Conservation (phyloP, 2,888 invertebrate species). For the Pseudeuparius sepicola region DNA sequence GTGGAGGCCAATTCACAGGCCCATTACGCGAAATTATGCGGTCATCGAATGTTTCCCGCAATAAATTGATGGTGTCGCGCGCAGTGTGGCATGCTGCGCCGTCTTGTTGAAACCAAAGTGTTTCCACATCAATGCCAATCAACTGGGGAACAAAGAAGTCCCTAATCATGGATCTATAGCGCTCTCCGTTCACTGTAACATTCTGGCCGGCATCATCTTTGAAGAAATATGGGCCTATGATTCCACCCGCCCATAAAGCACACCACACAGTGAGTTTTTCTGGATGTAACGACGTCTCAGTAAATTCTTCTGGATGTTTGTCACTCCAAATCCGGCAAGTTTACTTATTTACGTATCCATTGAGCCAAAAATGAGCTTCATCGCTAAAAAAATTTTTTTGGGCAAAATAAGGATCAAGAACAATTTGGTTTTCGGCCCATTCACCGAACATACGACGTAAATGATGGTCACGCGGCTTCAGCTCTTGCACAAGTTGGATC, state of each 20-base stretch:
- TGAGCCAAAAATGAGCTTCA: slow-evolving; percentile 22
- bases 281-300: too few species aligned
- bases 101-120: too few species aligned
- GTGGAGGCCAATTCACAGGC: too few species aligned
- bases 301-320: too few species aligned
- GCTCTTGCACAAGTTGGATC: too few species aligned
- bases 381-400: too few species aligned
- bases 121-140: background rate
- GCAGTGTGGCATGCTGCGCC: too few species aligned
- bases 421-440: slow-evolving; percentile 24
- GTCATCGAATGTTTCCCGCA: too few species aligned
- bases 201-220: slow-evolving; percentile 28
- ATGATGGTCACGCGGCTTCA: slow-evolving; percentile 23
- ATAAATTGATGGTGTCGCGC: too few species aligned
- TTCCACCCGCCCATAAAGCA: slow-evolving; percentile 32
- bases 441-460: slow-evolving; percentile 23
- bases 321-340: slow-evolving; percentile 10
- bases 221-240: slow-evolving; percentile 32
- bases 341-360: too few species aligned
- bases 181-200: slow-evolving; percentile 29
- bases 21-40: too few species aligned
- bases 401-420: slow-evolving; percentile 22
- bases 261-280: too few species aligned
- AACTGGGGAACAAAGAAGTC: slow-evolving; percentile 5
- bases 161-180: slow-evolving; percentile 19